A percentile compares a stretch with the other conserved stretches of the same genome.
phyloP scores from a whole-genome alignment of 2,797 vertebrate genomes.

The Scomberomorus guttatus region DNA sequence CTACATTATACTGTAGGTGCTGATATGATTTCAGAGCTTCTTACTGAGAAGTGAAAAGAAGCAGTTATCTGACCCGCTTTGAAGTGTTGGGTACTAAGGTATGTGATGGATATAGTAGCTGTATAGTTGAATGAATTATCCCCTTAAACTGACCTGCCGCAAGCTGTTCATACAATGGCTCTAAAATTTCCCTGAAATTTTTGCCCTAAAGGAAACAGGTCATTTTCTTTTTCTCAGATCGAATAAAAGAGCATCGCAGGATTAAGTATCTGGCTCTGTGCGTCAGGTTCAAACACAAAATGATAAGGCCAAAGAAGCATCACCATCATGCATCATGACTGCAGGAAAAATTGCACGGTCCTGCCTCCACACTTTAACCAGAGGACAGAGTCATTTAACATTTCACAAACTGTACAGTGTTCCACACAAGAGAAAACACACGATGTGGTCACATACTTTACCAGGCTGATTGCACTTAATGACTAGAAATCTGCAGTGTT shows the following conservation, averaged over 20 bases:
- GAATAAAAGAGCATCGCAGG: constrained; percentile 64
- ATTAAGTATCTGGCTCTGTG: constrained; percentile 61
- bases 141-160: constrained; percentile 40
- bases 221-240: constrained; percentile 58
- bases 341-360: constrained; percentile 4
- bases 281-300: constrained; percentile 66
- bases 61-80: constrained; percentile 37
- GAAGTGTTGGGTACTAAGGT: constrained; percentile 46
- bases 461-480: not conserved
- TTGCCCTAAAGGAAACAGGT: constrained; percentile 43
- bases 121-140: constrained; percentile 48
- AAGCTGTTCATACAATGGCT: constrained; percentile 56
- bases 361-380: not conserved
- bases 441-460: not conserved
- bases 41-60: constrained; percentile 19
- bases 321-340: not conserved
- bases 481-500: not conserved
- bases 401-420: not conserved
- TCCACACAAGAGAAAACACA: not conserved
- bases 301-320: constrained; percentile 17
- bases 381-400: constrained; percentile 23
- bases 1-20: constrained; percentile 34
- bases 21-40: constrained; percentile 51
- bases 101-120: constrained; percentile 44
- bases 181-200: constrained; percentile 30